Evolutionary conservation across 2,113 vertebrate species (phyloP).

Genomic region (Microcebus murinus): DNA sequence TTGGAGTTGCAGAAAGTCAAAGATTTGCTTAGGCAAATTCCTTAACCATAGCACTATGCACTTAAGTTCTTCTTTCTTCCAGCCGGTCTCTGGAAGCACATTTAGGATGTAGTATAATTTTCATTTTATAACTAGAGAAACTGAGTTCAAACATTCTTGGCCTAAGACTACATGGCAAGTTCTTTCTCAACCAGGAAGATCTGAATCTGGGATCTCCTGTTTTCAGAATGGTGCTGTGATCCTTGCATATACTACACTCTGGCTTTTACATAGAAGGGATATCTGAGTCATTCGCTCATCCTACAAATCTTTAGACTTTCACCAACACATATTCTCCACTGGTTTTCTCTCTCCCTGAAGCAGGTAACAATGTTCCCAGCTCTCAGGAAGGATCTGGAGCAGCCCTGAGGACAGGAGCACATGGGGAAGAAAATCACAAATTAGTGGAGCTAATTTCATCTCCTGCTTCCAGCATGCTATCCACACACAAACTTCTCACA

Average conservation of each 20-base stretch:
- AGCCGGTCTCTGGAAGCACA: neutral
- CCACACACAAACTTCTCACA: neutral
- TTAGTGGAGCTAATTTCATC: neutral
- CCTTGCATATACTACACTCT: neutral
- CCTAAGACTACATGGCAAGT: neutral
- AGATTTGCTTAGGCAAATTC: neutral
- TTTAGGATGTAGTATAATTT: neutral
- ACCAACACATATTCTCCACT: slow-evolving; percentile 38
- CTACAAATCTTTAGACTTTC: slow-evolving; percentile 51
- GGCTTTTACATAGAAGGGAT: slow-evolving; percentile 51
- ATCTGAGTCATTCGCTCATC: slow-evolving; percentile 59
- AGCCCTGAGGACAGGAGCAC: neutral
- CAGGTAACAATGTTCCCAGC: neutral
- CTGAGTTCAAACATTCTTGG: slow-evolving; percentile 44
- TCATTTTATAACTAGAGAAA: slow-evolving; percentile 51
- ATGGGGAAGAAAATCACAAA: neutral
- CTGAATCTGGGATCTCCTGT: neutral
- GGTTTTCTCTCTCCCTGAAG: neutral
- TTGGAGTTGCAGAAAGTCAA: neutral
- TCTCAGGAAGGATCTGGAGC: neutral
- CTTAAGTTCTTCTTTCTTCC: neutral
- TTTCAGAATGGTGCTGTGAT: slow-evolving; percentile 26
- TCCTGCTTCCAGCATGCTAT: neutral
- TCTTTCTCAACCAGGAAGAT: slow-evolving; percentile 30
- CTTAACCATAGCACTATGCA: neutral